These are phyloP conservation scores for Pseudorectes ferrugineus DNA, from an alignment of 2,113 vertebrate species.

Conservation along the genomic window DNA sequence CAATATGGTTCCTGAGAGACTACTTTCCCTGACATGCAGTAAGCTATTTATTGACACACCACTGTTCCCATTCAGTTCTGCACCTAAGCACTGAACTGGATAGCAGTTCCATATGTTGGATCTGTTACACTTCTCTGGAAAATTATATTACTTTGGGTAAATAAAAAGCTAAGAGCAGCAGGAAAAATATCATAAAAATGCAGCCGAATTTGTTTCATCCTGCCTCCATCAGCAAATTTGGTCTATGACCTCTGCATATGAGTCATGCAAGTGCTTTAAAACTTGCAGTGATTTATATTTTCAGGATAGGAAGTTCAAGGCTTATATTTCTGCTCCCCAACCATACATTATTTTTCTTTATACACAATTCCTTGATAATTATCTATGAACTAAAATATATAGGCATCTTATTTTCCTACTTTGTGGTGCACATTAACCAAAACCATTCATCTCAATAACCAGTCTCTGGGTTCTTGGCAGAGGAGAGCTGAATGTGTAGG, in stretches of 20 bases:
- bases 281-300: slow-evolving; percentile 60
- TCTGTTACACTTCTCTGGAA: slow-evolving; percentile 58
- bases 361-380: slow-evolving; percentile 61
- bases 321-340: slow-evolving; percentile 61
- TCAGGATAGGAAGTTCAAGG: slow-evolving; percentile 60
- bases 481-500: slow-evolving; percentile 5
- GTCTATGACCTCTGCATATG: slow-evolving; percentile 61
- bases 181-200: slow-evolving; percentile 66
- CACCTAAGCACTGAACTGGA: slow-evolving; percentile 54
- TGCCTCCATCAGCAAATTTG: slow-evolving; percentile 69
- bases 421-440: slow-evolving; percentile 52
- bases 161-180: slow-evolving; percentile 61
- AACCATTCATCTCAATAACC: slow-evolving; percentile 59
- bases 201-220: slow-evolving; percentile 61
- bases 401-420: slow-evolving; percentile 35
- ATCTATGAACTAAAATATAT: slow-evolving; percentile 58
- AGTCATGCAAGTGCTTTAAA: slow-evolving; percentile 63
- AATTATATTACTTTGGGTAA: slow-evolving; percentile 61
- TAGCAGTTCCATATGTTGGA: slow-evolving; percentile 53
- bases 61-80: slow-evolving; percentile 23
- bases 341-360: slow-evolving; percentile 51
- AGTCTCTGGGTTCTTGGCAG: slow-evolving; percentile 34
- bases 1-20: slow-evolving; percentile 4
- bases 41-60: slow-evolving; percentile 49
- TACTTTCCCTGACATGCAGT: slow-evolving; percentile 2